These are phyloP conservation scores for Pentalonia nigronervosa DNA, from an alignment of 1,140 invertebrate species.

Conservation along the genomic window DNA sequence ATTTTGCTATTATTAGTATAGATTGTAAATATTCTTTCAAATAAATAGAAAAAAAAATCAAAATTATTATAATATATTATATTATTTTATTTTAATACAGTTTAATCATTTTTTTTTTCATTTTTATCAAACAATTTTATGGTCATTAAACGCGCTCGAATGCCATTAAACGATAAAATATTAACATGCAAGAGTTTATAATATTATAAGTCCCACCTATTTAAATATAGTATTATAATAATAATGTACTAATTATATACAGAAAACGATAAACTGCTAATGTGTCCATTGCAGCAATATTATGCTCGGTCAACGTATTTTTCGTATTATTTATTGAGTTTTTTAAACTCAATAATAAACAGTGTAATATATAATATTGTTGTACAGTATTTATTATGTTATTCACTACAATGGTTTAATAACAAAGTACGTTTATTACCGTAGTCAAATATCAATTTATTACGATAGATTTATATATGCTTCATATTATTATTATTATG, in stretches of 20 bases:
- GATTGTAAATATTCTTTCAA: background rate
- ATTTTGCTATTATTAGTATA: background rate
- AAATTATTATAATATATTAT: background rate
- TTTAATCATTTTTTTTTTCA: constrained; percentile 8
- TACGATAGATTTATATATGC: constrained; percentile 15
- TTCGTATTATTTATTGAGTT: background rate
- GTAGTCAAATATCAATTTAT: constrained; percentile 24
- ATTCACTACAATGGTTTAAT: background rate
- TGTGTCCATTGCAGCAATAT: background rate
- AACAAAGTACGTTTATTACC: background rate
- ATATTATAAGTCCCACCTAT: background rate
- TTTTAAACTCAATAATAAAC: background rate
- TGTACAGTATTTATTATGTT: background rate
- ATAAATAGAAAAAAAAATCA: background rate
- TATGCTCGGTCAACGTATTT: background rate
- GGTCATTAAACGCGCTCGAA: background rate
- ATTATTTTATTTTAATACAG: background rate
- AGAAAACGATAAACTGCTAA: constrained; percentile 19
- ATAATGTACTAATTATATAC: background rate
- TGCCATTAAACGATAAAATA: background rate
- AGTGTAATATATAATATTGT: background rate
- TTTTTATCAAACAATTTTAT: constrained; percentile 20
- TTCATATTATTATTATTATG: background rate
- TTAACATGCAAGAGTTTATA: background rate
- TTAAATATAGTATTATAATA: background rate